Evolutionary conservation across 2,113 vertebrate species (phyloP), one percentile per base, ranked within the genome.

Genomic region (Hippocampus abdominalis): DNA sequence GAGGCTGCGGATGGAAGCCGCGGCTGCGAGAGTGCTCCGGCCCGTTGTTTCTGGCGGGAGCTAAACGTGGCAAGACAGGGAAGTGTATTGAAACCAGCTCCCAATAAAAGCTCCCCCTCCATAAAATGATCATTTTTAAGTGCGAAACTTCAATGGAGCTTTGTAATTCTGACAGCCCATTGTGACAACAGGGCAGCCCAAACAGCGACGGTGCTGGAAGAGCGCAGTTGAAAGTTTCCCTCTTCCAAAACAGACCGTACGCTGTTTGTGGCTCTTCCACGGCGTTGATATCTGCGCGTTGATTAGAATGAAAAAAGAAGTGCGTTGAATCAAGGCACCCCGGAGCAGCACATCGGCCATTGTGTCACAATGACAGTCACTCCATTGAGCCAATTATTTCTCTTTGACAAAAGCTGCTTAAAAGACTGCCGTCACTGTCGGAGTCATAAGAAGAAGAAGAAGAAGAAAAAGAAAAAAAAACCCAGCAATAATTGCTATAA

Each of bases 41-140:
- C 62, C 40, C 40, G 36, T 64, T 44, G 21, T 25, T 44, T 64
- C 62, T 44, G 40, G n/a, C 73, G 79, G 84, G 79, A 81, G 64
- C 81, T 76, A 79, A 66, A 73, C 25, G 77, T 83, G 88, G 86
- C 84, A 86, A 85, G 88, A 85, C 81, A 84, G 73, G 72, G 27
- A 32, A 32, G 57, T 27, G 11, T 60, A 32, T 60, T 60, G 27
- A 32, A 32, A 32, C 9, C 7, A 32, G 15, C 27, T 7, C 15
- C 15, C 16, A 8, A 60, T 32, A 60, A 60, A 32, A 20, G 27
- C n/a, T 18, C 2, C 27, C 27, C 89, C 84, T 86, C 84, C 46
- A 36, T 65, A 71, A 80, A 90, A 91, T 91, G 91, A 92, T 93
- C 92, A 92, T 85, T 91, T 84, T 87, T 86, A 91, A 91, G 90